phyloP scores from a whole-genome alignment of 2,113 vertebrate genomes.

The Embiotoca jacksoni region DNA sequence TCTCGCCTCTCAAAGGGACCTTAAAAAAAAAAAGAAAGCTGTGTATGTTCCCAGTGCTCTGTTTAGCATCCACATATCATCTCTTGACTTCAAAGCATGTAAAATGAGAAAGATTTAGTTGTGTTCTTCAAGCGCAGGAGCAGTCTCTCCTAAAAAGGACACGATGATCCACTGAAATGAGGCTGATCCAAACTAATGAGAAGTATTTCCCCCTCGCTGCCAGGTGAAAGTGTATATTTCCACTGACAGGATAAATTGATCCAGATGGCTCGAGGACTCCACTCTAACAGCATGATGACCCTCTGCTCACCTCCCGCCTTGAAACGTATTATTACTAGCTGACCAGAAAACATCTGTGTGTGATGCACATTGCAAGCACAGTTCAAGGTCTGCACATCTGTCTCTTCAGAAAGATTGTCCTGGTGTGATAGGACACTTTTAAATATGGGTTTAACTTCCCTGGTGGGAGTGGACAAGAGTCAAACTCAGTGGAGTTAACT shows the following conservation, averaged over 20 bases:
- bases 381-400: slow-evolving; percentile 14
- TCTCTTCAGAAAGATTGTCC: neutral
- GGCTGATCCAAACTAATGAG: slow-evolving; percentile 43
- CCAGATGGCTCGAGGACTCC: slow-evolving; percentile 63
- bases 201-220: slow-evolving; percentile 35
- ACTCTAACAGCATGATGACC: slow-evolving; percentile 35
- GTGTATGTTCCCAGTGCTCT: slow-evolving; percentile 2
- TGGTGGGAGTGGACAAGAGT: neutral
- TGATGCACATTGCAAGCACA: slow-evolving; percentile 6
- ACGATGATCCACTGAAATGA: slow-evolving; percentile 23
- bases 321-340: slow-evolving; percentile 41
- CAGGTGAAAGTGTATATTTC: slow-evolving; percentile 56
- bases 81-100: slow-evolving; percentile 45
- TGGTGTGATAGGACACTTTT: slow-evolving; percentile 16
- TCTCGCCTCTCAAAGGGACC: slow-evolving; percentile 4
- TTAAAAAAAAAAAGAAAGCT: slow-evolving; percentile 13
- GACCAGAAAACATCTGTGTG: slow-evolving; percentile 47
- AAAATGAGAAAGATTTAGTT: slow-evolving; percentile 14
- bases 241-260: slow-evolving; percentile 69
- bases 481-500: neutral
- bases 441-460: neutral
- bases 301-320: slow-evolving; percentile 54
- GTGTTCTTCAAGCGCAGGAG: neutral
- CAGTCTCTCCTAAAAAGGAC: slow-evolving; percentile 55
- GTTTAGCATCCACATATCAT: slow-evolving; percentile 41